Base-by-base conservation (phyloP, 2,113 vertebrate species). In the Abramis brama region DNA sequence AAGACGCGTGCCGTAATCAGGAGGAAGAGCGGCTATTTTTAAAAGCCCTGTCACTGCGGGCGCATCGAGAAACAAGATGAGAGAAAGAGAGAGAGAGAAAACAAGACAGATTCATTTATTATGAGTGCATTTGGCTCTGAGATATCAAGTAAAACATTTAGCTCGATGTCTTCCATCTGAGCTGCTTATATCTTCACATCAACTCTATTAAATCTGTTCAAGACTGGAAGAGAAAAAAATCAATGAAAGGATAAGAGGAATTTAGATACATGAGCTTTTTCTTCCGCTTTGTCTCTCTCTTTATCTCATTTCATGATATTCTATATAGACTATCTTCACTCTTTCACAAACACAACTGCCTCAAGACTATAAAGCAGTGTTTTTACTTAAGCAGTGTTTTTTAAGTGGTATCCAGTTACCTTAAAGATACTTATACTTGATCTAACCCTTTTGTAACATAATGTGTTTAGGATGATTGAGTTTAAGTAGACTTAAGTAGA, bases 1-100 rank as follows among this genome's bases (percentile, higher is more conserved):
- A 95, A 91, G 83, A 71, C 60, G 81, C 82, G 91, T 85, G 30
- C 91, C 91, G 91, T 93, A 94, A 94, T 94, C 93, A 94, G 90
- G 91, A 92, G 88, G 90, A 88, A 91, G 92, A 85, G 89, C 83
- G 85, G 92, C 93, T 94, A 93, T 94, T 95, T 94, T 92, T 94
- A 93, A 93, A 87, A 93, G 90, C 83, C 86, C 88, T 91, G 85
- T 92, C 90, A 90, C 52, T 73, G 85, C 89, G 92, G 91, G 91
- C 90, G 90, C 85, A 91, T 90, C 81, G 62, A 89, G 90, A 87
- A 85, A 86, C 62, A 23, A 55, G 27, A 76, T 57, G 73, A 76
- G 71, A 88, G 47, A 47, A 15, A 79, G 45, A 57, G 68, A 70
- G 68, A 79, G 36, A 47, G 30, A 59, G 70, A 30, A 15, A 57